Base-by-base conservation (phyloP, 2,797 vertebrate species). In the Coregonus ussuriensis region DNA sequence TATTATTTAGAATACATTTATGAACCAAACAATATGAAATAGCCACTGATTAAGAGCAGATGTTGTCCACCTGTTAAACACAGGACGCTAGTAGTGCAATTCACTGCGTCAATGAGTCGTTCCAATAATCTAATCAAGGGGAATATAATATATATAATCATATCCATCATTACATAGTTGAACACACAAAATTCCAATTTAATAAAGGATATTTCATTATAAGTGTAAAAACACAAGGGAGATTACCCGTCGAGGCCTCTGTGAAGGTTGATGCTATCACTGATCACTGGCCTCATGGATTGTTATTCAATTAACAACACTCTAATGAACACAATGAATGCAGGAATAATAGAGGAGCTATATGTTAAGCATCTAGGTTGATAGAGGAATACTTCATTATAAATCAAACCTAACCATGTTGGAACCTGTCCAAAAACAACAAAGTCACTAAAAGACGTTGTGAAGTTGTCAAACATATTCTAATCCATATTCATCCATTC, bases 121-220 rank as follows among this genome's bases (percentile, higher is more conserved):
- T 56, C 51, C 71, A 33, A 56, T 56, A 72, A 72, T 72, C 51
- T 72, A 72, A 56, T 72, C 71, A 72, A 53, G 52, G 52, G 4
- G 9, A 62, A 62, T 21, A 21, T 62, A 62, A 62, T 62, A 62
- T 29, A 54, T 72, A 72, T 72, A 53, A 72, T 72, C 25, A 72
- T 72, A 72, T 72, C 71, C 71, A 72, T 72, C 71, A 72, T 72
- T 72, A 72, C 71, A 72, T 72, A 72, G 71, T 72, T 54, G 51
- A 72, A 72, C 71, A 72, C 71, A 72, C 71, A 72, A 56, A 72
- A 56, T 56, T 53, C 16, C 53, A 72, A 72, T 72, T 72, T 54
- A 31, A 72, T 54, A 72, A 56, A 72, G 25, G 52, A 54, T 54
- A 72, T 56, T 72, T 72, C 53, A 72, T 72, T 72, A 72, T 56